These are phyloP conservation scores for Denticeps clupeoides DNA, from an alignment of 2,797 vertebrate species.

Conservation along the genomic window DNA sequence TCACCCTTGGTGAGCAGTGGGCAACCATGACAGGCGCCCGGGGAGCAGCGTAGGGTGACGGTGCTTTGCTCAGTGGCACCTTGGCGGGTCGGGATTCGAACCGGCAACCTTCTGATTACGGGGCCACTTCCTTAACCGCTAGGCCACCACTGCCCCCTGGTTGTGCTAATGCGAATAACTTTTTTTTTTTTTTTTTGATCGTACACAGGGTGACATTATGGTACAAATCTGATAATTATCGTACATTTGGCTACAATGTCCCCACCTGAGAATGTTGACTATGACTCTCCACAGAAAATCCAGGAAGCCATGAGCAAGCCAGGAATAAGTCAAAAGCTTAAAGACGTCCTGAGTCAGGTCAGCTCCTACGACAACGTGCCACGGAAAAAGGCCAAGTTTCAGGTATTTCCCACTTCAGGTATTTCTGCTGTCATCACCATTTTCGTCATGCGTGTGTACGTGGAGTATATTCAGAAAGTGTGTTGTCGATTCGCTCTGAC, in stretches of 20 bases:
- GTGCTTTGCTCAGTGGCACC: no score
- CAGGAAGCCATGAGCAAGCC: slow-evolving; percentile 73
- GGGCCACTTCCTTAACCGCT: no score
- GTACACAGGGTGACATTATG: no score
- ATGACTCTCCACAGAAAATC: slow-evolving; percentile 60
- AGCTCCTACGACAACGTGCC: slow-evolving; percentile 80
- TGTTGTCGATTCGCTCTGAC: slow-evolving; percentile 1
- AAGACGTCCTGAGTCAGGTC: slow-evolving; percentile 74
- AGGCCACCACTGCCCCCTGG: no score
- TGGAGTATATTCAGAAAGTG: neutral
- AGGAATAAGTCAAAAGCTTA: slow-evolving; percentile 65
- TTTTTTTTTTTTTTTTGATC: no score
- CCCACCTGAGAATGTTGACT: neutral
- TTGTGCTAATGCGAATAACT: no score
- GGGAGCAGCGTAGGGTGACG: no score
- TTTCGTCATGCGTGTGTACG: neutral
- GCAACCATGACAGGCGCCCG: no score
- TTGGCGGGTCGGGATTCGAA: no score
- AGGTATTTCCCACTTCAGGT: slow-evolving; percentile 55
- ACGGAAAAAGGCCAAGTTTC: slow-evolving; percentile 88
- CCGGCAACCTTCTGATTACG: no score
- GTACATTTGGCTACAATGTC: neutral
- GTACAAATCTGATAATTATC: neutral
- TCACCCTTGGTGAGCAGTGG: no score
- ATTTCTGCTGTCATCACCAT: neutral